A percentile compares a stretch with the other conserved stretches of the same genome.
phyloP scores from a whole-genome alignment of 2,797 vertebrate genomes.

The Steatocranus sp. region DNA sequence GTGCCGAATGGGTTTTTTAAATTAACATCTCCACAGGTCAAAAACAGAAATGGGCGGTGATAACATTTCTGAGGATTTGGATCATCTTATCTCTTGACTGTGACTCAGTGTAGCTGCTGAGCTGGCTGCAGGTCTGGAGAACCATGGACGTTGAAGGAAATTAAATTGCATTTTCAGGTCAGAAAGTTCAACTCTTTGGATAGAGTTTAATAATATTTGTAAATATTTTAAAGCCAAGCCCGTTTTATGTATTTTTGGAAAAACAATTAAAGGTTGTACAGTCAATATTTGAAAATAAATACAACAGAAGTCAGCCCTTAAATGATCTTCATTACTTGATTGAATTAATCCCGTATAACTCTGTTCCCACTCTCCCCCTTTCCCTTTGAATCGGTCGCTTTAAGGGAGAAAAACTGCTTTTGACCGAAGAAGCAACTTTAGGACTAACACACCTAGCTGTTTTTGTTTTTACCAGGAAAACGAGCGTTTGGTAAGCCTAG shows the following conservation, averaged over 20 bases:
- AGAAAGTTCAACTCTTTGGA: not conserved
- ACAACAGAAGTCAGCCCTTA: not conserved
- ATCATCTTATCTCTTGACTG: fast-evolving
- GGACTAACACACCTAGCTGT: not conserved
- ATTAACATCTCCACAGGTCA: fast-evolving
- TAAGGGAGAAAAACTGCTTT: fast-evolving
- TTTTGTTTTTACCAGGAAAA: not conserved
- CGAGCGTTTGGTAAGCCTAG: fast-evolving
- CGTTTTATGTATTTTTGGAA: not conserved
- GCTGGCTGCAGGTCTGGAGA: not conserved
- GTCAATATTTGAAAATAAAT: not conserved
- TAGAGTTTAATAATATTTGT: not conserved
- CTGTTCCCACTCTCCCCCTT: not conserved
- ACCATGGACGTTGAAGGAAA: not conserved
- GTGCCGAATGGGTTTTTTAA: not conserved
- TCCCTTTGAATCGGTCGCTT: fast-evolving
- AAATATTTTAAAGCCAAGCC: fast-evolving
- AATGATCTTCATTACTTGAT: not conserved
- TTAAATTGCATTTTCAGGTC: not conserved
- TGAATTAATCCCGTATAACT: not conserved
- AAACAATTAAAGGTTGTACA: not conserved
- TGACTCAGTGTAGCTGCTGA: not conserved
- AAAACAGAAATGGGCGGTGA: not conserved
- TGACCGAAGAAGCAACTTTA: fast-evolving
- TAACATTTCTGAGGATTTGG: not conserved